phyloP scores from a whole-genome alignment of 2,888 invertebrate genomes.

The Drosophila buzzatii region DNA sequence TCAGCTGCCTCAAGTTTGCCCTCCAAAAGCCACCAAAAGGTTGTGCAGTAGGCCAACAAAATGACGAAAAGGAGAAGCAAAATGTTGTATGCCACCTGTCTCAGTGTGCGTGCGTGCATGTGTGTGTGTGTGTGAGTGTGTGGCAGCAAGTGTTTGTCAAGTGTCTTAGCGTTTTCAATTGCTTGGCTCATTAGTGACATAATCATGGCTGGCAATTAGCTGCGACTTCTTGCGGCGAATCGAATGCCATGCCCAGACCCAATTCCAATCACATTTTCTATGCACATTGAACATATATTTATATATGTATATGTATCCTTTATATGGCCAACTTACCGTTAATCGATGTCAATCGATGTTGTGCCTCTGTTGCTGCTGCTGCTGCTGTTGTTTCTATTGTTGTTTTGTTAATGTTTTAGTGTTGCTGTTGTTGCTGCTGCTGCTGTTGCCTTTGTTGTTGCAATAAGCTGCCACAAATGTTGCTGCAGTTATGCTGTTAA shows the following conservation, averaged over 20 bases:
- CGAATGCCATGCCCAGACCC: background rate
- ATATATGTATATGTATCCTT: background rate
- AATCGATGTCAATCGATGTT: slow-evolving; percentile 80
- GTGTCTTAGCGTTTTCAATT: slow-evolving; percentile 34
- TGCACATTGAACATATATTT: background rate
- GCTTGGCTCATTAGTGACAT: slow-evolving; percentile 60
- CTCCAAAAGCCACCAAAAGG: slow-evolving; percentile 78
- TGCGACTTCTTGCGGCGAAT: slow-evolving; percentile 12
- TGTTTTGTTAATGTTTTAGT: slow-evolving; percentile 25
- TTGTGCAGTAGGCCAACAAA: slow-evolving; percentile 49
- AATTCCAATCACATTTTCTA: background rate
- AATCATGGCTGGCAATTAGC: slow-evolving; percentile 51
- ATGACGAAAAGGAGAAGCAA: slow-evolving; percentile 8
- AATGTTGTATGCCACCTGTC: slow-evolving; percentile 16
- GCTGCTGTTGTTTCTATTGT: slow-evolving; percentile 42
- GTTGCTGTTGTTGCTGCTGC: slow-evolving; percentile 37
- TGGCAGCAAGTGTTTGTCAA: slow-evolving; percentile 45
- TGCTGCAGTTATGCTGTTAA: slow-evolving; percentile 45
- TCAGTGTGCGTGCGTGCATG: background rate
- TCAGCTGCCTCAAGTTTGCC: slow-evolving; percentile 69
- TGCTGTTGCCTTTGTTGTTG: slow-evolving; percentile 36
- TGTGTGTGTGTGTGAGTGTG: slow-evolving; percentile 22
- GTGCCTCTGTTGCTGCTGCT: slow-evolving; percentile 60
- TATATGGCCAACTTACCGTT: slow-evolving; percentile 59
- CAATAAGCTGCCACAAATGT: slow-evolving; percentile 35